phyloP scores from a whole-genome alignment of 2,888 invertebrate species.

The Drymonia ruficornis region DNA sequence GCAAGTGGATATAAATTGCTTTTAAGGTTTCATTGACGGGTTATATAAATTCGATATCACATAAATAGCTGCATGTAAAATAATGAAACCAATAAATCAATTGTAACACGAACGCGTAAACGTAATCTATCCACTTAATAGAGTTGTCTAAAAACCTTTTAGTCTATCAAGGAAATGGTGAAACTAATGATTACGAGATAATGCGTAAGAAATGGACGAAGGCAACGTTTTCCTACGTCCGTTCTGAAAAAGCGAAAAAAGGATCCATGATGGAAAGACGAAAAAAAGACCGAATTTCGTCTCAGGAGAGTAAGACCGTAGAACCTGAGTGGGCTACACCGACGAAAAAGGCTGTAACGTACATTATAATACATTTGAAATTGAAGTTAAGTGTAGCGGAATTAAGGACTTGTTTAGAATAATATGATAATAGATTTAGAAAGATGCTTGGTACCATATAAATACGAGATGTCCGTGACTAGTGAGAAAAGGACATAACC shows the following conservation, averaged over 20 bases:
- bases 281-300: conserved; percentile 82
- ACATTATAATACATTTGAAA: conserved; percentile 17
- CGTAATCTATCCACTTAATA: conserved; percentile 60
- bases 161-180: conserved; percentile 68
- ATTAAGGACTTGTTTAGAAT: conserved; percentile 42
- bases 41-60: neutral
- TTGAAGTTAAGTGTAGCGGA: conserved; percentile 21
- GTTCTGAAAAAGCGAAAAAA: conserved; percentile 81
- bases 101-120: conserved; percentile 41
- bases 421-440: conserved; percentile 40
- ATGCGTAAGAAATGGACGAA: conserved; percentile 79
- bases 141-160: conserved; percentile 69
- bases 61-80: neutral
- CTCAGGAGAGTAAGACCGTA: conserved; percentile 83
- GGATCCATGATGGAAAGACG: conserved; percentile 76
- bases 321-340: conserved; percentile 62
- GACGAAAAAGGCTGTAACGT: conserved; percentile 48
- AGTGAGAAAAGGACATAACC: conserved; percentile 65
- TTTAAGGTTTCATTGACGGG: neutral
- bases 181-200: conserved; percentile 81
- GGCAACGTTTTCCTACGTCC: conserved; percentile 75
- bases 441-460: conserved; percentile 54
- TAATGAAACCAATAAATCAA: conserved; percentile 3
- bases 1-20: neutral
- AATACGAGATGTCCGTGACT: conserved; percentile 78